Evolutionary conservation across 2,797 vertebrate genomes (phyloP).

Genomic region (Cygnus olor): DNA sequence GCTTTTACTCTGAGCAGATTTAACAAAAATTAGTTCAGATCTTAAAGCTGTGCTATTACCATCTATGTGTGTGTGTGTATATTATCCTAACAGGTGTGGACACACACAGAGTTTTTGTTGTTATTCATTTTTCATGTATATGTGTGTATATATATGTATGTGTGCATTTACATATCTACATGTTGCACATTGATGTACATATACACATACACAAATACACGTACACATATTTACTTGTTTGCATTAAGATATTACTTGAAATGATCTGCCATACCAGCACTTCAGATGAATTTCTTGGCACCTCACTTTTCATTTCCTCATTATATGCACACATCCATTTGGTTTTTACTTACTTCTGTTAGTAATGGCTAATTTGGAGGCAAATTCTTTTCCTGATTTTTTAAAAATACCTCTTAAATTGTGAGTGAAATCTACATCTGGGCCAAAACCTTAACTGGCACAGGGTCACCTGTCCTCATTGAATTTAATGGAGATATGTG

Average conservation of each 20-base stretch:
- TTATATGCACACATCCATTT: background rate
- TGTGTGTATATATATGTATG: background rate
- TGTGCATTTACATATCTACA: background rate
- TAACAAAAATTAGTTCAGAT: background rate
- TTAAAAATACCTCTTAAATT: background rate
- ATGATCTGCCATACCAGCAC: background rate
- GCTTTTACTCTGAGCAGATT: background rate
- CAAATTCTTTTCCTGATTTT: background rate
- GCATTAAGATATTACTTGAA: background rate
- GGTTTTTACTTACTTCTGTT: background rate
- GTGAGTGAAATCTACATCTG: background rate
- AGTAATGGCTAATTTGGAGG: background rate
- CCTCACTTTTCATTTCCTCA: background rate
- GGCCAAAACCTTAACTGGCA: background rate
- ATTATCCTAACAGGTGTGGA: background rate
- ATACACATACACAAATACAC: rapidly evolving
- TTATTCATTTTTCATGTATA: background rate
- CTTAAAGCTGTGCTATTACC: background rate
- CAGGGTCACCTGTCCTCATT: background rate
- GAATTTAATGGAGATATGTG: background rate
- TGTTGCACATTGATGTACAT: background rate
- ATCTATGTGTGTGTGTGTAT: rapidly evolving
- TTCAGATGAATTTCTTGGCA: background rate
- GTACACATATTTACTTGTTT: background rate
- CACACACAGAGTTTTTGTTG: background rate